A percentile compares a stretch with the other conserved stretches of the same genome.
Conservation (phyloP, 1,140 invertebrate species). For the Idris sp. region DNA sequence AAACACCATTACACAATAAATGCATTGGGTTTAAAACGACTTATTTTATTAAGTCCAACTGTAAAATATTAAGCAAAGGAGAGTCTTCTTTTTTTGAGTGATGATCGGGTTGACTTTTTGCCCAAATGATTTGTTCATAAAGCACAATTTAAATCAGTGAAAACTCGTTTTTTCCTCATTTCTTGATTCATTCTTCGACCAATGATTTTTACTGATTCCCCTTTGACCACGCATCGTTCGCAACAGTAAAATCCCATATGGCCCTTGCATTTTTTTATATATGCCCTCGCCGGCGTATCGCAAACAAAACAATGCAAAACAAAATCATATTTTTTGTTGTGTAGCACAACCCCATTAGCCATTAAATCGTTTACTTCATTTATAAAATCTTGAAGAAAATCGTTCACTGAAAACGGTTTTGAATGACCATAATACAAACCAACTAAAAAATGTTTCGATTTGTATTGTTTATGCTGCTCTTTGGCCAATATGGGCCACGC, state of each 20-base stretch:
- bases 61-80: conserved; percentile 30
- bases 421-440: too few species aligned
- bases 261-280: conserved; percentile 4
- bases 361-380: conserved; percentile 3
- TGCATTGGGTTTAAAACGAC: conserved; percentile 48
- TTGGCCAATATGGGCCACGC: too few species aligned
- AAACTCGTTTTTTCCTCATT: conserved; percentile 2
- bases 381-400: too few species aligned
- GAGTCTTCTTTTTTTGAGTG: conserved; percentile 13
- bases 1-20: conserved; percentile 24
- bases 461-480: too few species aligned
- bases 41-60: conserved; percentile 24
- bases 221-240: conserved; percentile 28
- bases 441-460: too few species aligned
- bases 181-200: not conserved
- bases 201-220: conserved; percentile 17
- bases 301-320: not conserved
- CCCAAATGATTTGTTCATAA: conserved; percentile 29
- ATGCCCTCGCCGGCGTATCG: conserved; percentile 2
- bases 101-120: conserved; percentile 21
- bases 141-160: conserved; percentile 19
- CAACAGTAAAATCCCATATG: conserved; percentile 25
- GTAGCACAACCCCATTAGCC: not conserved
- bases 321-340: not conserved
- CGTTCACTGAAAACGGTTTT: too few species aligned